Percentiles rank a stretch among this genome's conserved stretches.
Evolutionary conservation across 1,140 invertebrate species (phyloP).

Genomic region (Magallana ariakensis): DNA sequence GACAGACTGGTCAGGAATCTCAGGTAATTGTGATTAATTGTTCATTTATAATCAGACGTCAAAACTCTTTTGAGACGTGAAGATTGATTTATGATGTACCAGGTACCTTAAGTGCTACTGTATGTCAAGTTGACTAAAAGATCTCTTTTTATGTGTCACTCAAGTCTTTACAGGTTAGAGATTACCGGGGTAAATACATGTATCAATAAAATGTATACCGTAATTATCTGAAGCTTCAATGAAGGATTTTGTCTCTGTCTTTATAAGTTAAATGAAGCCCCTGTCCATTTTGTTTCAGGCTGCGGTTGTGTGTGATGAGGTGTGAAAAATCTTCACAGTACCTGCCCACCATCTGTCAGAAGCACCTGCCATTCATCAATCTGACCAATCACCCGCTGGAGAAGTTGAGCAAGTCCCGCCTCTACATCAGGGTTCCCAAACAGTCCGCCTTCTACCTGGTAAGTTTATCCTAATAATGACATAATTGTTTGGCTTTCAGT

Average conservation of each 20-base stretch:
- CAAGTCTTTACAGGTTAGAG: too few relatives aligned
- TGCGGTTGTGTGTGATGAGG: slow-evolving; percentile 93
- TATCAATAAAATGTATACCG: too few relatives aligned
- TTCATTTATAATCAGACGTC: too few relatives aligned
- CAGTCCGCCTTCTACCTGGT: slow-evolving; percentile 89
- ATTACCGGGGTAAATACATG: too few relatives aligned
- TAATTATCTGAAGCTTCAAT: too few relatives aligned
- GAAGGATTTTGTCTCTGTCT: too few relatives aligned
- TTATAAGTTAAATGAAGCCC: neutral
- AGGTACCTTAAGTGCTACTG: too few relatives aligned
- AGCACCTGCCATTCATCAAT: slow-evolving; percentile 89
- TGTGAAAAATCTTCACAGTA: slow-evolving; percentile 97
- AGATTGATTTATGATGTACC: too few relatives aligned
- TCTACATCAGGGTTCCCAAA: slow-evolving; percentile 92
- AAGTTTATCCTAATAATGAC: slow-evolving; percentile 51
- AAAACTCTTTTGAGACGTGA: too few relatives aligned
- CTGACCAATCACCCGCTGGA: slow-evolving; percentile 87
- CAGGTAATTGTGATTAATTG: slow-evolving; percentile 66
- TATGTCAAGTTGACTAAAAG: too few relatives aligned
- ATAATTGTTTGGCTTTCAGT: neutral
- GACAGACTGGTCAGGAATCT: slow-evolving; percentile 87
- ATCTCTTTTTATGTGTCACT: too few relatives aligned
- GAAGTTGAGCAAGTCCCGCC: slow-evolving; percentile 88
- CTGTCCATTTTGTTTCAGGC: slow-evolving; percentile 80
- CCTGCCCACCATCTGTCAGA: slow-evolving; percentile 91